Conservation (phyloP, 2,797 vertebrate genomes). For the Ciconia nigra region DNA sequence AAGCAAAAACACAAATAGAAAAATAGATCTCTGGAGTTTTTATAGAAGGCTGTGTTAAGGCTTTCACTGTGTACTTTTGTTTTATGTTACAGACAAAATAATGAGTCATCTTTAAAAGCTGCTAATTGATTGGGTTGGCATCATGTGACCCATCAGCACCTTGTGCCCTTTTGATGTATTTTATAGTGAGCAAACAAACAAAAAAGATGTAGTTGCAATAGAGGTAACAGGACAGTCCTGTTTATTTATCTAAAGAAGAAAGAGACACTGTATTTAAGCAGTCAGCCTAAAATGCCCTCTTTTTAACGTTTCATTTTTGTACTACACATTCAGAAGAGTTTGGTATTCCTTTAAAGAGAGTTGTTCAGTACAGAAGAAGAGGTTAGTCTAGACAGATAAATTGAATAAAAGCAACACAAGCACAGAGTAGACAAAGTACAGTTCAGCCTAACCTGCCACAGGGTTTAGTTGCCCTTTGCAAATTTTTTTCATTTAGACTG, state of each 20-base stretch:
- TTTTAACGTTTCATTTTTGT: background rate
- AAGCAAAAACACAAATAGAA: constrained; percentile 29
- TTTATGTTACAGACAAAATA: constrained; percentile 45
- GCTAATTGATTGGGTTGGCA: constrained; percentile 14
- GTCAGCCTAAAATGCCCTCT: background rate
- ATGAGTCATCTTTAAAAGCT: constrained; percentile 36
- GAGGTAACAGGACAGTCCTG: background rate
- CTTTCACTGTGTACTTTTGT: constrained; percentile 3
- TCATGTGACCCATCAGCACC: background rate
- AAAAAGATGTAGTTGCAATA: background rate
- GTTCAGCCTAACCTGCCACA: background rate
- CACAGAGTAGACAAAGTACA: background rate
- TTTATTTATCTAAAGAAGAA: background rate
- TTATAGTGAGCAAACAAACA: background rate
- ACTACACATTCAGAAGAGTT: background rate
- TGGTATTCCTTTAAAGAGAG: background rate
- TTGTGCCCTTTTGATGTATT: background rate
- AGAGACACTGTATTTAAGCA: background rate
- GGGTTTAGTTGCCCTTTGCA: background rate
- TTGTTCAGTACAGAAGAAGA: background rate
- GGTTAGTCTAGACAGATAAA: background rate
- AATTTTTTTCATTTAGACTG: background rate
- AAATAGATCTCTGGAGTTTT: constrained; percentile 8
- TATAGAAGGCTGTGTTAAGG: background rate
- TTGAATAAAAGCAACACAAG: background rate